phyloP scores from a whole-genome alignment of 2,113 vertebrate genomes.

The Phalacrocorax aristotelis region DNA sequence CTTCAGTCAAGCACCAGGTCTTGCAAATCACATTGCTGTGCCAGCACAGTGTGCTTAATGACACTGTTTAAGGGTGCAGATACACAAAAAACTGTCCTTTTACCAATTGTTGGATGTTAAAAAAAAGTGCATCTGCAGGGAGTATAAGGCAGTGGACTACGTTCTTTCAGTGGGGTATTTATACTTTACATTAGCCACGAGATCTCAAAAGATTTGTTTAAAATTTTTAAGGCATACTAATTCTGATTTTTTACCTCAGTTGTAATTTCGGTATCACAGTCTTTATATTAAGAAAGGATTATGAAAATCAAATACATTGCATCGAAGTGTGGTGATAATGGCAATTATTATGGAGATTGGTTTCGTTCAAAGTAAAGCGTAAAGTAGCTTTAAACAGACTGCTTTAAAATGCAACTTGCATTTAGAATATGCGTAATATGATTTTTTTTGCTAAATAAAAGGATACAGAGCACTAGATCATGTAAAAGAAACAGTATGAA shows the following conservation, averaged over 20 bases:
- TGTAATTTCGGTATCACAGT: neutral
- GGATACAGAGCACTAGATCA: neutral
- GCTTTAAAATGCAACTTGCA: neutral
- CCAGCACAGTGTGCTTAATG: neutral
- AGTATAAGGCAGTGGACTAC: neutral
- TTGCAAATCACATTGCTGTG: neutral
- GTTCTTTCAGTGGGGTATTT: neutral
- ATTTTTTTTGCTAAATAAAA: neutral
- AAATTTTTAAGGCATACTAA: neutral
- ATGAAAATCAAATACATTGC: neutral
- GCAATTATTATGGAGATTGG: neutral
- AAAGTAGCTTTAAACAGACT: neutral
- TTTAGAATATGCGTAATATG: neutral
- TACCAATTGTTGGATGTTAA: neutral
- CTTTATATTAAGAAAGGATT: neutral
- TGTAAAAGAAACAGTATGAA: neutral
- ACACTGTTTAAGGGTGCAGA: neutral
- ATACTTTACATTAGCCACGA: neutral
- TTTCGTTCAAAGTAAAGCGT: neutral
- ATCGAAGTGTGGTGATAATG: neutral
- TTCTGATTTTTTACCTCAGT: neutral
- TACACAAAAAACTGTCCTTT: neutral
- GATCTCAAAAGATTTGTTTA: neutral
- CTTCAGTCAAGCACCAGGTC: neutral
- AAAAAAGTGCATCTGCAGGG: neutral